Evolutionary conservation across 2,888 invertebrate genomes (phyloP), one percentile per base, ranked within the genome.

Genomic region (Erebia aethiops): DNA sequence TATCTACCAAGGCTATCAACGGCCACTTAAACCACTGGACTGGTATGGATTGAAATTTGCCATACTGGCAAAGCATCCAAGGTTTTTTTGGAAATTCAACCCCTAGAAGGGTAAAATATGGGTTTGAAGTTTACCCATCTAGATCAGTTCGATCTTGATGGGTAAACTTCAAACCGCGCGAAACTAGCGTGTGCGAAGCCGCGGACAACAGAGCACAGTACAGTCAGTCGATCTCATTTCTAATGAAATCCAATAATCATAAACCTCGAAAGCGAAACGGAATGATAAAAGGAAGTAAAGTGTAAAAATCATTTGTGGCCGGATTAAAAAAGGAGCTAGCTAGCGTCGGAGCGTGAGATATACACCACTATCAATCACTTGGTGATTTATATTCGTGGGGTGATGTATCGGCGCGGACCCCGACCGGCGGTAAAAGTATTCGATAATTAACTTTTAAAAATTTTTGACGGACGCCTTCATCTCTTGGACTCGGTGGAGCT

Each of bases 321-420:
- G 90, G 89, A 91, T 91, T 88, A 90, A 92, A 92, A 92, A 92
- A 92, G 90, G 87, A 92, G 90, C 90, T 89, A 92, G 90, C 90
- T 89, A 89, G 89, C 84, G 84, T 87, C 85, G 90, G 84, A 87
- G 86, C 91, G 91, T 90, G 91, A 92, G 91, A 91, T 90, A 87
- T 90, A 87, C 81, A 81, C 84, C 82, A 89, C 91, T 88, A 92
- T 93, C 92, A 92, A 93, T 93, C 92, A 93, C 86, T 79, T 78
- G 79, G 86, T 92, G 92, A 93, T 93, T 92, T 92, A 92, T 93
- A 90, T 86, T 86, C 89, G 81, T 78, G 81, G 83, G 87, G 87
- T 93, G 92, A 93, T 93, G 91, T 89, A 92, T 92, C 88, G 84
- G 75, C 79, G 73, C 68, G 81, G 81, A 83, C 81, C 82, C 83